Percentiles rank a stretch among this genome's conserved stretches.
Evolutionary conservation across 2,888 invertebrate species (phyloP).

Genomic region (Stenoptilia bipunctidactyla): DNA sequence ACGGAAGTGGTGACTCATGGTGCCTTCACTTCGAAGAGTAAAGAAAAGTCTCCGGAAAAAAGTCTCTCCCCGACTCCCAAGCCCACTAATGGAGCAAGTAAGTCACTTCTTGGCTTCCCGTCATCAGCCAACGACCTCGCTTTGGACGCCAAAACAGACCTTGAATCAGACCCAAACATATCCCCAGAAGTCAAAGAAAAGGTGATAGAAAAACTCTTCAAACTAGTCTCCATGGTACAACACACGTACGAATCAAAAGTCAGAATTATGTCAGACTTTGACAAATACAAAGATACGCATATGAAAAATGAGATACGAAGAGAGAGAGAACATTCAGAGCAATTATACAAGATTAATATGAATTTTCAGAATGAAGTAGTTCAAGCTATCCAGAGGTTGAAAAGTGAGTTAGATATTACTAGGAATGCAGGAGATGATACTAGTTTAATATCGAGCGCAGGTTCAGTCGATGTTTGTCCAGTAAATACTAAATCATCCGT

Average conservation of each 20-base stretch:
- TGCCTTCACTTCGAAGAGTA: constrained; percentile 46
- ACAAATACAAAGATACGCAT: constrained; percentile 56
- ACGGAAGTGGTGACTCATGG: constrained; percentile 60
- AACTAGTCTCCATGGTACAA: constrained; percentile 57
- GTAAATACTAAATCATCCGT: too few species aligned
- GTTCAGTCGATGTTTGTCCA: too few species aligned
- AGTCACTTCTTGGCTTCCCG: constrained; percentile 52
- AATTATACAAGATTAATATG: constrained; percentile 57
- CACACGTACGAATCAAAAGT: constrained; percentile 61
- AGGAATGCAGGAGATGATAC: constrained; percentile 22
- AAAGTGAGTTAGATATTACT: constrained; percentile 52
- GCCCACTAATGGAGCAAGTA: constrained; percentile 30
- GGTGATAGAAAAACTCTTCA: constrained; percentile 54
- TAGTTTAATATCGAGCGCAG: too few species aligned
- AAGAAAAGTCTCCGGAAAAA: constrained; percentile 31
- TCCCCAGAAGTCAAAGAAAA: constrained; percentile 54
- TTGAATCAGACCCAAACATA: constrained; percentile 58
- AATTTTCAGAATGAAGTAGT: constrained; percentile 60
- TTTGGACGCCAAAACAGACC: constrained; percentile 52
- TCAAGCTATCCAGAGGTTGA: constrained; percentile 52
- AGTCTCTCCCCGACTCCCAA: constrained; percentile 25
- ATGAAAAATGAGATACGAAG: constrained; percentile 49
- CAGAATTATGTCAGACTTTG: constrained; percentile 53
- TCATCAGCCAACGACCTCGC: constrained; percentile 62
- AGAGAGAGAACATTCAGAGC: constrained; percentile 58